Conservation (phyloP, 2,888 invertebrate genomes). For the Cacoxenus indagator region DNA sequence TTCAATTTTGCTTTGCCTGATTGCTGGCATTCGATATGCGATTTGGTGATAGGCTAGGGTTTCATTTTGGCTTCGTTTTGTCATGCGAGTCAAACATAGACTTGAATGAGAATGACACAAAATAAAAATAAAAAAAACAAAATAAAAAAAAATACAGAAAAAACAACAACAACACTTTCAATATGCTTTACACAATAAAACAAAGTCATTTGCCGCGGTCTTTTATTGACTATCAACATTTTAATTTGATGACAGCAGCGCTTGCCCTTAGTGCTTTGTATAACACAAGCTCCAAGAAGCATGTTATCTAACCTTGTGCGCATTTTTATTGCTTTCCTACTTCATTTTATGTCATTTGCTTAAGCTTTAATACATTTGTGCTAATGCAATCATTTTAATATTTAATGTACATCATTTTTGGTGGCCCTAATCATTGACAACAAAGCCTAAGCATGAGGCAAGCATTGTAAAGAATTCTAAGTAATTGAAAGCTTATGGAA, state of each 20-base stretch:
- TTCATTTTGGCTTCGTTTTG: background rate
- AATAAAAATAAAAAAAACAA: background rate
- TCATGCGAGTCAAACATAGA: background rate
- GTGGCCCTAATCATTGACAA: background rate
- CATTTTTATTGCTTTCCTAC: constrained; percentile 20
- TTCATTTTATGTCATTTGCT: constrained; percentile 3
- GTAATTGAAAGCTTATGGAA: no score
- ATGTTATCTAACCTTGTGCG: background rate
- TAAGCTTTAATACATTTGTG: background rate
- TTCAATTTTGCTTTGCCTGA: background rate
- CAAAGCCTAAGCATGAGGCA: no score
- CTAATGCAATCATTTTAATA: constrained; percentile 36
- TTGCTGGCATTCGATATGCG: background rate
- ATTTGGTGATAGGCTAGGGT: background rate
- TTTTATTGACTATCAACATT: constrained; percentile 47
- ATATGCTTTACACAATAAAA: constrained; percentile 21
- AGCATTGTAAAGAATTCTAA: no score
- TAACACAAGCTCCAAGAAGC: no score
- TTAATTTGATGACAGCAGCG: constrained; percentile 32
- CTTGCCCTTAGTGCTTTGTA: no score
- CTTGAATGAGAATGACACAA: background rate
- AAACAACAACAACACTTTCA: background rate
- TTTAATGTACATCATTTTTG: constrained; percentile 36
- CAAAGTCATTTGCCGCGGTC: constrained; percentile 21
- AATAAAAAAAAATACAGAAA: background rate